Conservation (phyloP, 2,797 vertebrate genomes). For the Garrulus glandarius region DNA sequence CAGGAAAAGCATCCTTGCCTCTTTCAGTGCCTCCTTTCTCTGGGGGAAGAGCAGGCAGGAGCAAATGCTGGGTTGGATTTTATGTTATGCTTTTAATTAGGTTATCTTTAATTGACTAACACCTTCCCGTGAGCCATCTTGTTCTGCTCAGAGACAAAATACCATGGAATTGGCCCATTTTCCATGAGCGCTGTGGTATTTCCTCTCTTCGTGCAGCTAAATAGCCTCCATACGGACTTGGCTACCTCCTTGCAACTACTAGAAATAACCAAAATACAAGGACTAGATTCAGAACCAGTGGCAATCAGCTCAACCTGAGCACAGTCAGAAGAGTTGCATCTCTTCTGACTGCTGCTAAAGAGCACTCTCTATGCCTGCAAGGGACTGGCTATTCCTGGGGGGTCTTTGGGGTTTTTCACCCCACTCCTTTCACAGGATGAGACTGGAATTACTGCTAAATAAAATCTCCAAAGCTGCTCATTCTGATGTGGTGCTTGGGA, state of each 20-base stretch:
- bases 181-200: constrained; percentile 43
- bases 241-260: neutral
- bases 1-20: neutral
- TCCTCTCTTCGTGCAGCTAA: constrained; percentile 26
- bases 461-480: neutral
- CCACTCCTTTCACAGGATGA: neutral
- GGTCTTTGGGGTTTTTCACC: neutral
- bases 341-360: neutral
- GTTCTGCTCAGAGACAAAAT: constrained; percentile 39
- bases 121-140: constrained; percentile 63
- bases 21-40: neutral
- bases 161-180: constrained; percentile 42
- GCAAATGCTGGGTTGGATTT: constrained; percentile 36
- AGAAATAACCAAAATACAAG: neutral
- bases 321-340: neutral
- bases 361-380: neutral
- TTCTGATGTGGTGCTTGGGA: neutral
- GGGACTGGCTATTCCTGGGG: neutral
- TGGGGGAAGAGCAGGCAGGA: neutral
- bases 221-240: neutral
- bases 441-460: neutral
- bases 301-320: neutral
- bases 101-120: constrained; percentile 65
- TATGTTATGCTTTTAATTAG: constrained; percentile 63
- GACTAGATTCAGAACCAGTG: neutral